phyloP scores from a whole-genome alignment of 1,140 invertebrate species.

The Solenopsis fugax region DNA sequence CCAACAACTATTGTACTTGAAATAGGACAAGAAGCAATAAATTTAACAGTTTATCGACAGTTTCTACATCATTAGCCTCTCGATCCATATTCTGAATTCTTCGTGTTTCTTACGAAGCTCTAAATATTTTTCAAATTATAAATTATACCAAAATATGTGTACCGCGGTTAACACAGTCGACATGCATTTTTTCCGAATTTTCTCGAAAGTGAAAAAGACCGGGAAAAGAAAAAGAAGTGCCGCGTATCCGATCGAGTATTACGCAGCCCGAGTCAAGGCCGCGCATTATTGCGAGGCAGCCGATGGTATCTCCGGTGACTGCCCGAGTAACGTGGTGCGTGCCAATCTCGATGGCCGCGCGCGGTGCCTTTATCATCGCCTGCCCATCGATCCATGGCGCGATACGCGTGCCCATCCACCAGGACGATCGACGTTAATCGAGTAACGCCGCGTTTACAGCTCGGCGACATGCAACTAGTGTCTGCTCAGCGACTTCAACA shows the following conservation, averaged over 20 bases:
- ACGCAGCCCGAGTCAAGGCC: constrained; percentile 49
- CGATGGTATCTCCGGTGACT: constrained; percentile 58
- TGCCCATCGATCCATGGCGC: constrained; percentile 68
- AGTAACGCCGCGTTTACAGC: constrained; percentile 74
- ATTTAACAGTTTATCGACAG: too few species aligned
- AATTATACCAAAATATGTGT: too few species aligned
- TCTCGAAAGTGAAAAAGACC: too few species aligned
- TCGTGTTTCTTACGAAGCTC: too few species aligned
- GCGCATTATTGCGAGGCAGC: constrained; percentile 49
- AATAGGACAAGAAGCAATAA: too few species aligned
- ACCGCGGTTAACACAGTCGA: too few species aligned
- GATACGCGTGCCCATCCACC: constrained; percentile 66
- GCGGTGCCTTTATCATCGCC: constrained; percentile 66
- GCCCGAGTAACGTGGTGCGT: constrained; percentile 42
- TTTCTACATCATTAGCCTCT: too few species aligned
- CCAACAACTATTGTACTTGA: too few species aligned
- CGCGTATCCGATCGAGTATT: constrained; percentile 23
- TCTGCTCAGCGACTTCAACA: constrained; percentile 58
- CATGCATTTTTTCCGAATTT: not conserved
- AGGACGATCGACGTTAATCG: constrained; percentile 74
- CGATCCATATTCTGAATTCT: too few species aligned
- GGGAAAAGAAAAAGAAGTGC: not conserved
- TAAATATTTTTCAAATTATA: too few species aligned
- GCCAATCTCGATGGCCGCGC: constrained; percentile 44
- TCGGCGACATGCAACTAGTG: constrained; percentile 74